Conservation (phyloP, 2,888 invertebrate species). For the Crematogaster levior region DNA sequence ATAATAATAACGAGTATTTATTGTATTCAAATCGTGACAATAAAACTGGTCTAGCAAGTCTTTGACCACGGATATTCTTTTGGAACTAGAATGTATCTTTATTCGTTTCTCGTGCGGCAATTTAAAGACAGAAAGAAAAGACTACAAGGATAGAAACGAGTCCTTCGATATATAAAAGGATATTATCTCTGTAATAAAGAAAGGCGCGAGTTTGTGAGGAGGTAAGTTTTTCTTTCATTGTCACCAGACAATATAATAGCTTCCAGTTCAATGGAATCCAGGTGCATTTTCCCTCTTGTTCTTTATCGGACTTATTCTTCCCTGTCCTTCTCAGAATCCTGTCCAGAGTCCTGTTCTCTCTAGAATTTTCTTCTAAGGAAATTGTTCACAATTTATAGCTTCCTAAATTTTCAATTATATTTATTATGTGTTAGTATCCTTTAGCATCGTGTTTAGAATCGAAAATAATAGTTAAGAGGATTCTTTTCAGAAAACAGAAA, state of each 20-base stretch:
- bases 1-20: slow-evolving; percentile 26
- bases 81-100: not conserved
- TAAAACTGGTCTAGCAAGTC: slow-evolving; percentile 15
- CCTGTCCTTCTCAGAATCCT: slow-evolving; percentile 2
- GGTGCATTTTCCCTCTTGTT: slow-evolving; percentile 64
- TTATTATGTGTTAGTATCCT: no score
- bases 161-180: slow-evolving; percentile 78
- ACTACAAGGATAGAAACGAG: slow-evolving; percentile 70
- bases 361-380: slow-evolving; percentile 21
- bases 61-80: not conserved
- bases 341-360: no score
- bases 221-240: slow-evolving; percentile 80
- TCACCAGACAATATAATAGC: slow-evolving; percentile 76
- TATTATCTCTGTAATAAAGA: slow-evolving; percentile 77
- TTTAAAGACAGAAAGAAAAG: slow-evolving; percentile 56
- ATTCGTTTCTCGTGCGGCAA: slow-evolving; percentile 27
- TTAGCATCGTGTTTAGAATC: no score
- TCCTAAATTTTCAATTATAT: not conserved
- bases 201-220: slow-evolving; percentile 77
- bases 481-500: no score
- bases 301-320: not conserved
- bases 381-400: not conserved
- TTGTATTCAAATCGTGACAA: slow-evolving; percentile 7
- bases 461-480: no score
- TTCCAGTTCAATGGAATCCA: slow-evolving; percentile 73